Percentiles rank a stretch among this genome's conserved stretches.
Conservation (phyloP, 30 jellyfish, hydroid and myxozoan genomes). For the Catostylus mosaicus region DNA sequence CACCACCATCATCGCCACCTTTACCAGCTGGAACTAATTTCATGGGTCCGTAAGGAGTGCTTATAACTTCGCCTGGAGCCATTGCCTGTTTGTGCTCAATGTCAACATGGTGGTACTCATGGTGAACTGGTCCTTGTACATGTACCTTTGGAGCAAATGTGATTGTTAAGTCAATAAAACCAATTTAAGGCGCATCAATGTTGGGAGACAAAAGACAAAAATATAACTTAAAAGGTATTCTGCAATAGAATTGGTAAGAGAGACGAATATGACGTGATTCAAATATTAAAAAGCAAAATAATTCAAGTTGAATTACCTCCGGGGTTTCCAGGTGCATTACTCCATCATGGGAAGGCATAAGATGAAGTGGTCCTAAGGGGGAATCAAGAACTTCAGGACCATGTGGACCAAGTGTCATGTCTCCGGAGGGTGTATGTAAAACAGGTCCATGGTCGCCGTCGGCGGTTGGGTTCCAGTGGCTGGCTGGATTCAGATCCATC, state of each 20-base stretch:
- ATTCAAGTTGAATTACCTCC: slow-evolving; percentile 29
- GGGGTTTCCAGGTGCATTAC: slow-evolving; percentile 93
- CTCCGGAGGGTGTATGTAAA: slow-evolving; percentile 87
- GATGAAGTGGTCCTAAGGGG: slow-evolving; percentile 91
- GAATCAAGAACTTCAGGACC: slow-evolving; percentile 89
- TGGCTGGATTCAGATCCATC: slow-evolving; percentile 70
- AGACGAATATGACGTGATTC: too few relatives aligned
- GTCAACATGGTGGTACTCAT: slow-evolving; percentile 81
- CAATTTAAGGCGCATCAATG: background rate
- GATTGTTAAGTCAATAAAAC: background rate
- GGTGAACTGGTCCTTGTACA: slow-evolving; percentile 90
- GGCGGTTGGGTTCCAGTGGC: slow-evolving; percentile 71
- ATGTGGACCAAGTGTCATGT: slow-evolving; percentile 79
- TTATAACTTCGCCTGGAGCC: slow-evolving; percentile 87
- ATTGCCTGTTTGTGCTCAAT: slow-evolving; percentile 79
- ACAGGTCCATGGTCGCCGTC: slow-evolving; percentile 75
- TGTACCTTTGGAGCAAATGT: slow-evolving; percentile 37
- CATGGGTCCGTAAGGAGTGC: slow-evolving; percentile 97
- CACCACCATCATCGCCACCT: slow-evolving; percentile 82
- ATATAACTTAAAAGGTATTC: background rate
- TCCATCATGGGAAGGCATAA: slow-evolving; percentile 91
- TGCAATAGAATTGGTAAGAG: background rate
- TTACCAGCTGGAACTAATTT: slow-evolving; percentile 93
- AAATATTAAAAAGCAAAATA: too few relatives aligned
- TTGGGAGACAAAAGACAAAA: background rate